Evolutionary conservation across 2,113 vertebrate species (phyloP), one percentile per base, ranked within the genome.

Genomic region (Oryzias curvinotus): DNA sequence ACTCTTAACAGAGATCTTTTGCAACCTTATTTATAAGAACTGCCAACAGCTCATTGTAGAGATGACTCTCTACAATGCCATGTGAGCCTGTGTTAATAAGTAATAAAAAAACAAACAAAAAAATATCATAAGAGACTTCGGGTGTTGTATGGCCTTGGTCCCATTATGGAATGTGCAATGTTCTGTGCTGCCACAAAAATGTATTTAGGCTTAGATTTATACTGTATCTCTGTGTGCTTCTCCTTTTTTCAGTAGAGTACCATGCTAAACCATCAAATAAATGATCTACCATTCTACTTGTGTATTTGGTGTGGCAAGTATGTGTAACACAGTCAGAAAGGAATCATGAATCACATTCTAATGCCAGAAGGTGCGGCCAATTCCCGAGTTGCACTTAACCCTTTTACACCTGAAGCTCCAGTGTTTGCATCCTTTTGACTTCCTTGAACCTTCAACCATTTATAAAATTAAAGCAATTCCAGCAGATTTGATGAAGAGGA

Each of bases 151-250:
- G 83, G 88, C 87, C 87, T 87, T 85, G 78, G 79, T 88, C 84
- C 84, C 85, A 88, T 86, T 73, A 87, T 90, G 86, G 83, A 87
- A 90, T 88, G 86, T 89, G 85, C 87, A 85, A 87, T 86, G 87
- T 90, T 90, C 85, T 90, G 89, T 90, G 81, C 89, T 90, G 89
- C 89, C 89, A 90, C 85, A 89, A 86, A 36, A 86, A 80, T 89
- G 86, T 89, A 85, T 83, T 75, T 89, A 90, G 83, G 81, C 76
- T 84, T 89, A 90, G 89, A 85, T 90, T 90, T 87, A 68, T 86
- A 88, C 71, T 82, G 85, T 88, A 86, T 87, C 85, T 87, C 76
- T 76, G 79, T 87, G 77, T 90, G 78, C 86, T 83, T 83, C 69
- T 82, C 82, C 80, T 85, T 80, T 90, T 87, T 89, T 73, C 71